Evolutionary conservation across 2,888 invertebrate species (phyloP).

Genomic region (Erpobdella octoculata): DNA sequence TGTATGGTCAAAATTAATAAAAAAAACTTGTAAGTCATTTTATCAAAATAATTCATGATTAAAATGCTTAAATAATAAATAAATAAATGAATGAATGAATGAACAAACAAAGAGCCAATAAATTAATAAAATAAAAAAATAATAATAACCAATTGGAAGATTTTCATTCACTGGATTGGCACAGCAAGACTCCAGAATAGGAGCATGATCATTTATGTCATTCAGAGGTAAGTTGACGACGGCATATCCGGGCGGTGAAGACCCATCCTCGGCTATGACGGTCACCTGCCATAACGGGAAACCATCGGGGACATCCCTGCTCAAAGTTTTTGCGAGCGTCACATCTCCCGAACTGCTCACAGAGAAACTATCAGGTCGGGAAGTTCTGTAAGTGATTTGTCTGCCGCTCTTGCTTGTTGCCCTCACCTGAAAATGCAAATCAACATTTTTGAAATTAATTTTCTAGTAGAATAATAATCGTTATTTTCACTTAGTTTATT

Average conservation of each 20-base stretch:
- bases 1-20: no score
- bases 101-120: background rate
- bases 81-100: no score
- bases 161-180: conserved; percentile 33
- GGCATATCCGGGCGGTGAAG: conserved; percentile 31
- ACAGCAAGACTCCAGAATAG: conserved; percentile 36
- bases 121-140: background rate
- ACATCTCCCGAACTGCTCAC: conserved; percentile 29
- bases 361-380: conserved; percentile 24
- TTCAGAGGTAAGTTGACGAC: conserved; percentile 32
- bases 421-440: no score
- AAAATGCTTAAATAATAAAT: no score
- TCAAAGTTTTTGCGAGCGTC: conserved; percentile 29
- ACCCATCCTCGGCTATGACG: conserved; percentile 33
- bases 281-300: conserved; percentile 36
- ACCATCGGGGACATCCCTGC: conserved; percentile 37
- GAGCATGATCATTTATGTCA: conserved; percentile 38
- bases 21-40: no score
- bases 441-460: no score
- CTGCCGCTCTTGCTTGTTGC: conserved; percentile 1
- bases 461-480: no score
- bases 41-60: no score
- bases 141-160: background rate
- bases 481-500: no score
- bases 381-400: conserved; percentile 20